Base-by-base conservation (phyloP, 2,797 vertebrate species). In the Heteromormyrus szaboi region DNA sequence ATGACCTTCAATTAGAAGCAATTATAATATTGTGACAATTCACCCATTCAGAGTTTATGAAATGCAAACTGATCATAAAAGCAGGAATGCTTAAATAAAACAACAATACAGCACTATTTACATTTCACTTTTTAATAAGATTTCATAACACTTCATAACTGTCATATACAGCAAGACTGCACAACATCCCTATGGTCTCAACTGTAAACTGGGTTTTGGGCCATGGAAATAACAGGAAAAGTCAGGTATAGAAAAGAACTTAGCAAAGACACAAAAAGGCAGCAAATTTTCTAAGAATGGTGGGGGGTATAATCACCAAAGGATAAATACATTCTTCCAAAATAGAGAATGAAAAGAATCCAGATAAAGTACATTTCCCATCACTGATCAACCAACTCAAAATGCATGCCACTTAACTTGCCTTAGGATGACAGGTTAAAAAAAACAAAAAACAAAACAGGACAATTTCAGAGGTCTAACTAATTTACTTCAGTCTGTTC, bases 111-210 rank as follows among this genome's bases (percentile, higher is more conserved):
- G 7, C 17, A 46, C 7, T 46, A 81, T n/a, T n/a, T 22, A 46
- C 76, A 81, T 81, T 81, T 81, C 68, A 76, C 68, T 76, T 76
- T 76, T 76, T 76, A 76, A 46, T 46, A 22, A 81, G 19, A 44
- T 81, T 81, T 46, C 68, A 41, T 76, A 81, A 81, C 41, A 22
- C 44, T 81, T 81, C 76, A 81, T 46, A 19, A 22, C 41, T 3
- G 41, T 46, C 17, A n/a, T 22, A 81, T 81, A 81, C 37, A 81
- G 41, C 19, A n/a, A 81, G 37, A 79, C 29, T 9, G 7, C 7
- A n/a, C 37, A 41, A 79, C 17, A 79, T 44, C 37, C 72, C 19
- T 46, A n/a, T 6, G 41, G 33, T 17, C 14, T 37, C 29, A 76
- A 33, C 29, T 17, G 5, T 46, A n/a, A 44, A 81, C 41, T n/a